Evolutionary conservation across 2,113 vertebrate genomes (phyloP).

Genomic region (Drymodes brunneopygia): DNA sequence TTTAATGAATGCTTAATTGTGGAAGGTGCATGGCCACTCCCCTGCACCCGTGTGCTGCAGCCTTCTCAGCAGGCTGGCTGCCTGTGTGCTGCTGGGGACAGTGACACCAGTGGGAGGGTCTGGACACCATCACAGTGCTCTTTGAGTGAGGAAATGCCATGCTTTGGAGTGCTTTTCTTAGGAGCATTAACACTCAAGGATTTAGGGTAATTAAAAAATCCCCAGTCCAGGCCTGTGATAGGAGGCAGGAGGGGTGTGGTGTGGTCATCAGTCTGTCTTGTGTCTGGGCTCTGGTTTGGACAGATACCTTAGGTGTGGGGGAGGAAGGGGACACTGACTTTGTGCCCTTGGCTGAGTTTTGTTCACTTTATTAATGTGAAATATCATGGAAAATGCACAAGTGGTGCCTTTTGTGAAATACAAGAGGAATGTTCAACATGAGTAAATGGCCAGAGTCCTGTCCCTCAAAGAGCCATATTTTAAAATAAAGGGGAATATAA

Average conservation of each 20-base stretch:
- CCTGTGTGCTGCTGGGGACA: not conserved
- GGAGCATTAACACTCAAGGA: not conserved
- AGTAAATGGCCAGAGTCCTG: not conserved
- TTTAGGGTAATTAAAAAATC: not conserved
- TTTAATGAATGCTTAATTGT: not conserved
- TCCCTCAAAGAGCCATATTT: not conserved
- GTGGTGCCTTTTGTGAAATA: not conserved
- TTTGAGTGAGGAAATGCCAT: not conserved
- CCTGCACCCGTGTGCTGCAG: accelerated
- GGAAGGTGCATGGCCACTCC: not conserved
- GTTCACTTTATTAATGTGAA: not conserved
- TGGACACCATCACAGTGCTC: not conserved
- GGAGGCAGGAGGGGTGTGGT: not conserved
- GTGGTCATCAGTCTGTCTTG: not conserved
- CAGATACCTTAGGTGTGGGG: accelerated
- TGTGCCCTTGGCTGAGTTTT: not conserved
- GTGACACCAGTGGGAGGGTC: not conserved
- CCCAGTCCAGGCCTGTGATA: not conserved
- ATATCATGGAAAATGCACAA: not conserved
- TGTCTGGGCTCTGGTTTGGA: not conserved
- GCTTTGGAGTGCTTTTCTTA: not conserved
- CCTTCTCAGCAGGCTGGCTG: not conserved
- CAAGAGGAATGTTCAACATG: not conserved
- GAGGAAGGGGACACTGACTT: not conserved
- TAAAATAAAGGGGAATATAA: not conserved